A percentile compares a stretch with the other conserved stretches of the same genome.
Evolutionary conservation across 2,888 invertebrate genomes (phyloP).

Genomic region (Thalpophila matura): DNA sequence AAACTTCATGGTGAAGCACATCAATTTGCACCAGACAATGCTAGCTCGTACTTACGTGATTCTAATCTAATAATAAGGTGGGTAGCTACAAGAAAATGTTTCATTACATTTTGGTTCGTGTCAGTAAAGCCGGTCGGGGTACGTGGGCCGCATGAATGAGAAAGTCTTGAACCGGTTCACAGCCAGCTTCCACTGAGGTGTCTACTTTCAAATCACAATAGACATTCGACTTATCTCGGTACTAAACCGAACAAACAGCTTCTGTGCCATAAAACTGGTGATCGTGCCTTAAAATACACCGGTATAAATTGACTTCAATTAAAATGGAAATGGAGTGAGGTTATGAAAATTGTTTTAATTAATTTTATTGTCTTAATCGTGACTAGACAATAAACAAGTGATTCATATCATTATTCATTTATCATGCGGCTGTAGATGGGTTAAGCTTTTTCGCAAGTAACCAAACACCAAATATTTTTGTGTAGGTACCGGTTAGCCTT

Average conservation of each 20-base stretch:
- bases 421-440: neutral
- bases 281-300: conserved; percentile 43
- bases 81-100: conserved; percentile 67
- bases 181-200: conserved; percentile 78
- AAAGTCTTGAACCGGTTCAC: conserved; percentile 88
- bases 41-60: conserved; percentile 61
- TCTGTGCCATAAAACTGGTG: conserved; percentile 69
- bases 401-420: conserved; percentile 12
- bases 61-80: conserved; percentile 69
- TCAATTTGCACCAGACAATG: conserved; percentile 57
- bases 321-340: conserved; percentile 31
- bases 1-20: conserved; percentile 50
- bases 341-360: conserved; percentile 36
- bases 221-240: conserved; percentile 77
- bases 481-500: conserved; percentile 73
- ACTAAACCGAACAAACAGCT: conserved; percentile 72
- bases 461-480: conserved; percentile 53
- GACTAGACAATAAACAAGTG: conserved; percentile 24
- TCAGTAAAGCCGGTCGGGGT: conserved; percentile 67
- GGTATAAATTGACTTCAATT: conserved; percentile 42
- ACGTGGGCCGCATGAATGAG: conserved; percentile 87
- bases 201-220: conserved; percentile 90
- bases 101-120: conserved; percentile 70
- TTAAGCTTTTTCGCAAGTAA: conserved; percentile 30
- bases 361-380: conserved; percentile 28